Percentiles rank a stretch among this genome's conserved stretches.
Evolutionary conservation across 2,797 vertebrate species (phyloP).

Genomic region (Malurus splendens): DNA sequence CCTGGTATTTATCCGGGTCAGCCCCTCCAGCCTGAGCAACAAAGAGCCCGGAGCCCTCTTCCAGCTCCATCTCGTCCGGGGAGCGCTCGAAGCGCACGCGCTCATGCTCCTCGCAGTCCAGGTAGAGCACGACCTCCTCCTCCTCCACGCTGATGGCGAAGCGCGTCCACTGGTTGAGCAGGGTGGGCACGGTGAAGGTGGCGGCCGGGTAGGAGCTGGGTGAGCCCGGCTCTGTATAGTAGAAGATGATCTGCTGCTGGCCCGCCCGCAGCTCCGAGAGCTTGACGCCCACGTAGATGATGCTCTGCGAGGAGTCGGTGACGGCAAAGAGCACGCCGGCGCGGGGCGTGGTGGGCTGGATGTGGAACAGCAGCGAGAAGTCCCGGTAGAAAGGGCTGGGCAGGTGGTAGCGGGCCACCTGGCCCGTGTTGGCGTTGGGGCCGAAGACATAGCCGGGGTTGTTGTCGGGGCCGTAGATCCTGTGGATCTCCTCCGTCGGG

Average conservation of each 20-base stretch:
- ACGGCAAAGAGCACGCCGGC: slow-evolving; percentile 85
- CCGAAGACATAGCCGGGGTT: slow-evolving; percentile 80
- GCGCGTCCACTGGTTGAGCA: slow-evolving; percentile 81
- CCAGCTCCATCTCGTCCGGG: slow-evolving; percentile 81
- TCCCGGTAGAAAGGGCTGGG: slow-evolving; percentile 84
- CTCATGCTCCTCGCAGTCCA: slow-evolving; percentile 83
- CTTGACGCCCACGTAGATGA: slow-evolving; percentile 86
- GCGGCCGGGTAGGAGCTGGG: slow-evolving; percentile 73
- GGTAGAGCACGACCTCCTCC: slow-evolving; percentile 75
- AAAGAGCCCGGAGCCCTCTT: slow-evolving; percentile 82
- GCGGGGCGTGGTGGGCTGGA: slow-evolving; percentile 76
- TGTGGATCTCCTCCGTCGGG: slow-evolving; percentile 74
- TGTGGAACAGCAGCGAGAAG: slow-evolving; percentile 85
- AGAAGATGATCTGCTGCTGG: slow-evolving; percentile 82
- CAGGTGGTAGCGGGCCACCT: slow-evolving; percentile 83
- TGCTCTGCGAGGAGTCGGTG: slow-evolving; percentile 79
- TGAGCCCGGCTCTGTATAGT: slow-evolving; percentile 83
- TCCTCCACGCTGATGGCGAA: slow-evolving; percentile 84
- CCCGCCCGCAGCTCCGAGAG: slow-evolving; percentile 69
- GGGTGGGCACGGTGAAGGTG: slow-evolving; percentile 78
- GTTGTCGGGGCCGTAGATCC: slow-evolving; percentile 74
- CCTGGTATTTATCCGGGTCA: slow-evolving; percentile 86
- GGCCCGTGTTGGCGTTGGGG: slow-evolving; percentile 76
- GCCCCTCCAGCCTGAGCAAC: slow-evolving; percentile 89
- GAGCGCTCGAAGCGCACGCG: slow-evolving; percentile 75